Base-by-base conservation (phyloP, 2,888 invertebrate species). In the Tachystola acroxantha region DNA sequence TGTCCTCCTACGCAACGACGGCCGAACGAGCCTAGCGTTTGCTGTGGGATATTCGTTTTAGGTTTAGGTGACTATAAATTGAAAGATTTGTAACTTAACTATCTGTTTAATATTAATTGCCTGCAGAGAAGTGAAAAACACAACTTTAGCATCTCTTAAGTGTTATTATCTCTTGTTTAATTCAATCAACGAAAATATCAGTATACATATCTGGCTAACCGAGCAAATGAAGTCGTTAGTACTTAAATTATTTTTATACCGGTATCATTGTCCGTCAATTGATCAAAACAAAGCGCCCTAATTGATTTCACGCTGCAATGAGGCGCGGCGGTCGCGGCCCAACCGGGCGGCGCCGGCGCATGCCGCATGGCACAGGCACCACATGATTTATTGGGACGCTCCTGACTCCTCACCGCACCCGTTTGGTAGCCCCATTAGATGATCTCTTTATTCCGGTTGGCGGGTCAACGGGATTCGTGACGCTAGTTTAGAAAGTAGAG, bases 341-440 rank as follows among this genome's bases (percentile, higher is more conserved):
- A n/a, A n/a, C n/a, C n/a, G n/a, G n/a, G 28, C 20, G 34, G 7
- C 14, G 9, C 16, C 7, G 22, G 10, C 9, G 34, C 43, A 40
- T 27, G 30, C 16, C 12, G 22, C 34, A 37, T 36, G 41, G 38
- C 37, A 37, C 44, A 39, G 34, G 36, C 38, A 36, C 37, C 50
- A 46, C 38, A 48, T 59, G 58, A 58, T 64, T 57, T 57, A 58
- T 63, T 55, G 46, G 46, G 12, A 11, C 32, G 13, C 32, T 10
- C 9, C 50, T 50, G 46, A 41, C 50, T 50, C 44, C 52, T 55
- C 49, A 50, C 46, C 53, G 50, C 55, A 53, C 53, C 48, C 45
- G 48, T 48, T 55, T 52, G 45, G 51, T 54, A 56, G 46, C 43
- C 40, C 40, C 43, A 50, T 57, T 54, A 48, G 37, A 50, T 53